Evolutionary conservation across 2,888 invertebrate genomes (phyloP).

Genomic region (Bellardia bayeri): DNA sequence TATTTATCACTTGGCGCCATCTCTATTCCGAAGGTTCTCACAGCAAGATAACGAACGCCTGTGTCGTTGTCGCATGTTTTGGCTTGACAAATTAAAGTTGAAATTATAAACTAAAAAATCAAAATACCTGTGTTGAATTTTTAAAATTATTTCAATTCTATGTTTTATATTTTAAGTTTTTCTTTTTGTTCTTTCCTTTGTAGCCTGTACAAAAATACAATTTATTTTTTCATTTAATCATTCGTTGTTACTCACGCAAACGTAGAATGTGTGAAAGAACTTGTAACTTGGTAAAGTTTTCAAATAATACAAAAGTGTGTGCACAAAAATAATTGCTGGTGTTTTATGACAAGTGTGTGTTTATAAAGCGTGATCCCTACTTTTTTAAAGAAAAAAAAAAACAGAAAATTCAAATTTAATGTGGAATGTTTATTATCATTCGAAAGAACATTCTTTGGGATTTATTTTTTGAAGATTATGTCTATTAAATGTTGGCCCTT

Average conservation of each 20-base stretch:
- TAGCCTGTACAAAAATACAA: constrained; percentile 41
- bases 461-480: too few relatives aligned
- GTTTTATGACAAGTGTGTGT: too few relatives aligned
- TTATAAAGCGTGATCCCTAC: too few relatives aligned
- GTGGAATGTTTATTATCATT: too few relatives aligned
- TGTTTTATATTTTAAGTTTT: constrained; percentile 11
- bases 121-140: constrained; percentile 69
- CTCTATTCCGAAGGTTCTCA: constrained; percentile 50
- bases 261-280: constrained; percentile 67
- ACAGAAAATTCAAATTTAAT: too few relatives aligned
- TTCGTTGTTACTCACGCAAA: constrained; percentile 61
- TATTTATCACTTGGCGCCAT: constrained; percentile 74
- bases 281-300: constrained; percentile 50
- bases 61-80: constrained; percentile 50
- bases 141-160: constrained; percentile 59
- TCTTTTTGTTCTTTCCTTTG: constrained; percentile 16
- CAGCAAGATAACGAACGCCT: constrained; percentile 13
- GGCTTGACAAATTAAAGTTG: constrained; percentile 69
- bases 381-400: too few relatives aligned
- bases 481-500: too few relatives aligned
- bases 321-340: background rate
- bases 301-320: constrained; percentile 36
- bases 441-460: too few relatives aligned
- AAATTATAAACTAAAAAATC: constrained; percentile 70
- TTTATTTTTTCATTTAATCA: constrained; percentile 61